These are phyloP conservation scores for Dolomedes plantarius DNA, from an alignment of 2,888 invertebrate species.

Conservation along the genomic window DNA sequence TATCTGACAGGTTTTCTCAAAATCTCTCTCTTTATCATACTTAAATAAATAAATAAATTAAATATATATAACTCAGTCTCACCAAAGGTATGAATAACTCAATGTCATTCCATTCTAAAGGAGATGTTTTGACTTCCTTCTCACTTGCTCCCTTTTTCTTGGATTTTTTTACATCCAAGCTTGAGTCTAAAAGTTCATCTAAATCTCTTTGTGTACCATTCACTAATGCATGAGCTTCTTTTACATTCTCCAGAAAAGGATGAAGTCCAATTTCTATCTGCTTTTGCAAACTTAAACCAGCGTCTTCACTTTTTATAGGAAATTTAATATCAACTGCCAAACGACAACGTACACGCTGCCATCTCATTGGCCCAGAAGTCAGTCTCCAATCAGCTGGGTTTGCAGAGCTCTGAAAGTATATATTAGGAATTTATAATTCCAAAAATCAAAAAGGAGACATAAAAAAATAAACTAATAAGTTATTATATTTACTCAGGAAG, in stretches of 20 bases:
- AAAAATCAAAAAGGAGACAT: background rate
- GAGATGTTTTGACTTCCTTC: constrained; percentile 71
- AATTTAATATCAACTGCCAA: constrained; percentile 86
- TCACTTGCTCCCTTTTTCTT: constrained; percentile 72
- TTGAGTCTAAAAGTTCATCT: constrained; percentile 77
- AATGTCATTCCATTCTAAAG: constrained; percentile 73
- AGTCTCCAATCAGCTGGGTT: constrained; percentile 88
- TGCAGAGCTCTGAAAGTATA: constrained; percentile 77
- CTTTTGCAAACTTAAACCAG: constrained; percentile 81
- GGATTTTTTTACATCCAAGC: constrained; percentile 74
- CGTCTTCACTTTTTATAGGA: constrained; percentile 82
- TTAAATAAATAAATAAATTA: too few species aligned
- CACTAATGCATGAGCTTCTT: constrained; percentile 82
- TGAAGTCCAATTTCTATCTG: constrained; percentile 80
- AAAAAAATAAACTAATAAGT: too few species aligned
- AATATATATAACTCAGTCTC: too few species aligned
- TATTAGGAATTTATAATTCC: too few species aligned
- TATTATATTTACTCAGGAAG: too few species aligned
- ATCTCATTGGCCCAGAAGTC: constrained; percentile 83
- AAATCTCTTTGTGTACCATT: constrained; percentile 84
- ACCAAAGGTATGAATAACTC: constrained; percentile 79
- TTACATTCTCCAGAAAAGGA: constrained; percentile 74
- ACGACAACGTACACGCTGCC: constrained; percentile 86
- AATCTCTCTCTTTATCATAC: too few species aligned
- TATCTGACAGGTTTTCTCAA: too few species aligned